These are phyloP conservation scores for Palloptera scutellata DNA, from an alignment of 2,888 invertebrate genomes.

Conservation along the genomic window DNA sequence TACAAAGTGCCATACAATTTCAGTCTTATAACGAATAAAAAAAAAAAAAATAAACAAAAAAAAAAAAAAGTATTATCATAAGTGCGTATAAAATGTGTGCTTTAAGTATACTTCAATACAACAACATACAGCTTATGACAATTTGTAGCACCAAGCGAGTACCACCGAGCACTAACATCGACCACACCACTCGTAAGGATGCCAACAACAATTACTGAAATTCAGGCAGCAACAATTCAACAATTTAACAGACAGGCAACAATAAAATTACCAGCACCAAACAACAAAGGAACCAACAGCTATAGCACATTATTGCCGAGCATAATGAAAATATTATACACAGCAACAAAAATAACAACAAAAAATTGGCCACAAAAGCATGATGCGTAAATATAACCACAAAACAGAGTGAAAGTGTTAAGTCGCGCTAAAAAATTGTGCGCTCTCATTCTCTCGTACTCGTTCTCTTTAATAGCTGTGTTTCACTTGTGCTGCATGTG, in stretches of 20 bases:
- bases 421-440: slow-evolving; percentile 26
- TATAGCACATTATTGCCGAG: background rate
- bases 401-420: slow-evolving; percentile 38
- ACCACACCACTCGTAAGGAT: background rate
- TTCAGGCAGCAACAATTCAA: slow-evolving; percentile 15
- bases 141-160: background rate
- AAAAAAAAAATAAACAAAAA: too few relatives aligned
- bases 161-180: too few relatives aligned
- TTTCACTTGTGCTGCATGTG: too few relatives aligned
- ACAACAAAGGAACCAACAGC: too few relatives aligned
- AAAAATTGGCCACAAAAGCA: slow-evolving; percentile 30
- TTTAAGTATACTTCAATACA: too few relatives aligned
- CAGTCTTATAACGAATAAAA: too few relatives aligned
- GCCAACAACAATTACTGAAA: slow-evolving; percentile 13
- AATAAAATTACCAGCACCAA: background rate
- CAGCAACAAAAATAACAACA: background rate
- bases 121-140: background rate
- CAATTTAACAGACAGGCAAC: background rate
- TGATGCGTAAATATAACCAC: slow-evolving; percentile 38
- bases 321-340: background rate
- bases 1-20: too few relatives aligned
- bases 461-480: background rate
- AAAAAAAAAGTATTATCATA: too few relatives aligned
- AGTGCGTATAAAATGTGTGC: too few relatives aligned
- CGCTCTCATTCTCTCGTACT: background rate